These are phyloP conservation scores for Agelas oroides DNA, from an alignment of 37 sponge, comb jelly and placozoan species.

Conservation along the genomic window DNA sequence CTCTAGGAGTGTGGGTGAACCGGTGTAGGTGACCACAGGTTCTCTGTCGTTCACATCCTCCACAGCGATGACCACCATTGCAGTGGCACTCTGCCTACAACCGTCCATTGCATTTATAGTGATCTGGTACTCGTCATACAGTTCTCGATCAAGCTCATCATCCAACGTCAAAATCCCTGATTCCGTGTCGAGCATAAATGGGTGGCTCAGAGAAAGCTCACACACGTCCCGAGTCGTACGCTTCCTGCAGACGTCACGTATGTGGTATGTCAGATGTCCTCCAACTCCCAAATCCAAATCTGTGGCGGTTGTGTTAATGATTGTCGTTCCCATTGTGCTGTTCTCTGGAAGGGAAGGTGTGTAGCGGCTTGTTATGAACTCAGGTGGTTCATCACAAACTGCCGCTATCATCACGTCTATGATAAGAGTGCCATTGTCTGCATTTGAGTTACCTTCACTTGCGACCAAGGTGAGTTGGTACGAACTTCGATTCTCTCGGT, in stretches of 20 bases:
- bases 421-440: not conserved
- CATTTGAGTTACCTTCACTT: slow-evolving; percentile 25
- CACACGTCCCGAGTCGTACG: no score
- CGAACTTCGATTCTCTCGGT: slow-evolving; percentile 1
- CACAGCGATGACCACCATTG: slow-evolving; percentile 46
- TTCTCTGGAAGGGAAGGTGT: slow-evolving; percentile 4
- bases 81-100: slow-evolving; percentile 15
- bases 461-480: slow-evolving; percentile 19
- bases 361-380: slow-evolving; percentile 8
- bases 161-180: slow-evolving; percentile 35
- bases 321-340: not conserved
- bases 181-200: slow-evolving; percentile 50
- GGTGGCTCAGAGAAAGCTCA: not conserved
- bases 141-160: slow-evolving; percentile 45
- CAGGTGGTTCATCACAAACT: slow-evolving; percentile 53
- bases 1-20: not conserved
- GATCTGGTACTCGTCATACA: slow-evolving; percentile 17
- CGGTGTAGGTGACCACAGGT: slow-evolving; percentile 15
- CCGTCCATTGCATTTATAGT: slow-evolving; percentile 24
- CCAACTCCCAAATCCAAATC: slow-evolving; percentile 15
- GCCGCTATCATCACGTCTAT: slow-evolving; percentile 2
- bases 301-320: slow-evolving; percentile 13
- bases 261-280: not conserved
- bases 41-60: slow-evolving; percentile 71
- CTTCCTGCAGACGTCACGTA: not conserved